These are phyloP conservation scores for Indicator maculatus DNA, from an alignment of 2,113 vertebrate genomes.

Conservation along the genomic window DNA sequence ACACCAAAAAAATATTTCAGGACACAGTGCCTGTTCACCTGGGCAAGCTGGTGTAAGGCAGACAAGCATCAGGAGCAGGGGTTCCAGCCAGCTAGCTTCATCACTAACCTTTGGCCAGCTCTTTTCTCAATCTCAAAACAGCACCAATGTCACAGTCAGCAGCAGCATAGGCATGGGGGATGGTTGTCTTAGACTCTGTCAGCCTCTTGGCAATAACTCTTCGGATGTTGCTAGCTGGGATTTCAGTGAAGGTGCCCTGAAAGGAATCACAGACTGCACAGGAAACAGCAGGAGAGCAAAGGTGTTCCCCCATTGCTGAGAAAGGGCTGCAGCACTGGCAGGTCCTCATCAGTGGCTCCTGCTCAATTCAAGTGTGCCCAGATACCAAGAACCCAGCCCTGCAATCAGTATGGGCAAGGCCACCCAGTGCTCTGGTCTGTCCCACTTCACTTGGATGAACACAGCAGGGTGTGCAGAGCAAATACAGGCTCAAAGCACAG, in stretches of 20 bases:
- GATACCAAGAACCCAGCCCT: not conserved
- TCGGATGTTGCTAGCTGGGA: conserved; percentile 89
- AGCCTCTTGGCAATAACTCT: conserved; percentile 94
- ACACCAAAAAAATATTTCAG: not conserved
- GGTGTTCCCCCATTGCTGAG: not conserved
- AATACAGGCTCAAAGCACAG: not conserved
- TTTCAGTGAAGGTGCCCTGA: conserved; percentile 92
- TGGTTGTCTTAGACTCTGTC: conserved; percentile 91
- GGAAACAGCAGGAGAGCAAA: conserved; percentile 1
- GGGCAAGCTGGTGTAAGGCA: not conserved
- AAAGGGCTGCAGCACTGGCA: not conserved
- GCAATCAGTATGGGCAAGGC: not conserved
- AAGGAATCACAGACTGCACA: conserved; percentile 15
- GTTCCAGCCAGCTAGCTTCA: not conserved
- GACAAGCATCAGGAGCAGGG: not conserved
- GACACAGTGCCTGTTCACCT: not conserved
- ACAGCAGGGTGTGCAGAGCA: not conserved
- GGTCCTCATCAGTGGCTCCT: not conserved
- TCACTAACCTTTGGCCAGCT: conserved; percentile 80
- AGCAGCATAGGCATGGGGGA: conserved; percentile 92
- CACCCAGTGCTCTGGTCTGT: not conserved
- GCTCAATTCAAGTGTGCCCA: not conserved
- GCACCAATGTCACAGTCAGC: conserved; percentile 90
- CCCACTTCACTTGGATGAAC: not conserved
- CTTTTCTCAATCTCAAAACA: conserved; percentile 84